Conservation (phyloP, 2,113 vertebrate genomes). For the Macquaria ambigua region DNA sequence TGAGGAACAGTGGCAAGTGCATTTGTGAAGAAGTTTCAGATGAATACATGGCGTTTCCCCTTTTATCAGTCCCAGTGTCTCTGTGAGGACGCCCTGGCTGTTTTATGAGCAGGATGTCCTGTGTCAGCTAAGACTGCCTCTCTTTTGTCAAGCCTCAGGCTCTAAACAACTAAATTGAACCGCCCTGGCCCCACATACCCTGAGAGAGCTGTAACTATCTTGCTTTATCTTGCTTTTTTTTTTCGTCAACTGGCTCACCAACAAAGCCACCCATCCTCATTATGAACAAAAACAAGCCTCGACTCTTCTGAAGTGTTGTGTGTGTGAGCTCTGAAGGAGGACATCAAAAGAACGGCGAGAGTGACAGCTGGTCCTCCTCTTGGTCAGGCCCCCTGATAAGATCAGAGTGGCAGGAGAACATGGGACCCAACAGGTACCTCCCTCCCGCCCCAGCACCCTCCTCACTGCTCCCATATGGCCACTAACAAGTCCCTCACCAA, state of each 20-base stretch:
- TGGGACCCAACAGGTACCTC: slow-evolving; percentile 75
- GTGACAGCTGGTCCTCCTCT: slow-evolving; percentile 84
- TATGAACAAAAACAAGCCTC: slow-evolving; percentile 67
- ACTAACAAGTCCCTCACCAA: slow-evolving; percentile 62
- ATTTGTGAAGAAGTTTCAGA: slow-evolving; percentile 44
- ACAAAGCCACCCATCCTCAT: slow-evolving; percentile 68
- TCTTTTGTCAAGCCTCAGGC: slow-evolving; percentile 69
- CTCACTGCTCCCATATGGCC: slow-evolving; percentile 76
- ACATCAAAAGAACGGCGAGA: slow-evolving; percentile 80
- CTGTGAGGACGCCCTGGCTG: slow-evolving; percentile 66
- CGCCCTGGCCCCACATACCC: slow-evolving; percentile 45
- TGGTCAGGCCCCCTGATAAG: slow-evolving; percentile 81
- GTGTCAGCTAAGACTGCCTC: slow-evolving; percentile 62
- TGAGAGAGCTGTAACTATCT: slow-evolving; percentile 63
- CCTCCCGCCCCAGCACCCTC: slow-evolving; percentile 53
- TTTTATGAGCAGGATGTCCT: slow-evolving; percentile 80
- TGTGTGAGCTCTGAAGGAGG: slow-evolving; percentile 47
- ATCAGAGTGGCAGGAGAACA: slow-evolving; percentile 81
- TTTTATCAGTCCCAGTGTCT: slow-evolving; percentile 66
- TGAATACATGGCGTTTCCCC: slow-evolving; percentile 53
- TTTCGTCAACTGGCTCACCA: slow-evolving; percentile 50
- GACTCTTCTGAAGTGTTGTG: slow-evolving; percentile 51
- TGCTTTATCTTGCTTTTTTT: slow-evolving; percentile 62
- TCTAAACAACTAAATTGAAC: slow-evolving; percentile 66
- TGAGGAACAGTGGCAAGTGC: slow-evolving; percentile 11